These are phyloP conservation scores for Athripsodes cinereus DNA, from an alignment of 2,888 invertebrate species.

Conservation along the genomic window DNA sequence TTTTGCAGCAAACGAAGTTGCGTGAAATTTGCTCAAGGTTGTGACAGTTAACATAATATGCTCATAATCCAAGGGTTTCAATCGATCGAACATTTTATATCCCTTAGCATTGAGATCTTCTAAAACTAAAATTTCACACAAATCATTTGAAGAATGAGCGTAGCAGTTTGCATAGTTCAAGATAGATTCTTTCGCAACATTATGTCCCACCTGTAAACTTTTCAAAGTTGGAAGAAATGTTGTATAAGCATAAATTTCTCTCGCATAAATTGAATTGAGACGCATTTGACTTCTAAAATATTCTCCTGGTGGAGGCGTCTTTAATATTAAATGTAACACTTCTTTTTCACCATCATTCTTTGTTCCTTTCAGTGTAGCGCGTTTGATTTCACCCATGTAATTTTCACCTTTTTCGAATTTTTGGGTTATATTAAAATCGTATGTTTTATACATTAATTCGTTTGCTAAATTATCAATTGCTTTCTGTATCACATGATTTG, in stretches of 20 bases:
- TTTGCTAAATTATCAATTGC: background rate
- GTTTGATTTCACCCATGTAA: constrained; percentile 14
- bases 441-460: background rate
- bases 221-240: constrained; percentile 12
- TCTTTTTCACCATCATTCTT: constrained; percentile 5
- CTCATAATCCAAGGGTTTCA: constrained; percentile 16
- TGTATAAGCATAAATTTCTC: constrained; percentile 12
- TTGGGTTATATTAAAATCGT: background rate
- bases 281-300: constrained; percentile 1
- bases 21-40: constrained; percentile 13
- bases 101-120: constrained; percentile 17
- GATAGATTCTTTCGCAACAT: constrained; percentile 14
- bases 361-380: constrained; percentile 10
- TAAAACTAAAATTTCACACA: constrained; percentile 12
- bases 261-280: constrained; percentile 5
- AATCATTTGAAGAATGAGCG: constrained; percentile 1
- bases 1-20: constrained; percentile 12
- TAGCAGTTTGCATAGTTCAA: constrained; percentile 15
- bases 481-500: too few species aligned
- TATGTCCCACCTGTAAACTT: constrained; percentile 21
- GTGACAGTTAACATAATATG: constrained; percentile 12
- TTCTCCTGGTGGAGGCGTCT: background rate
- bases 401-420: constrained; percentile 17
- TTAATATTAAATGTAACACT: constrained; percentile 10
- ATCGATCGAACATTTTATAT: constrained; percentile 16